These are phyloP conservation scores for Caenorhabditis uteleia DNA, from an alignment of 2,888 invertebrate species.

Conservation along the genomic window DNA sequence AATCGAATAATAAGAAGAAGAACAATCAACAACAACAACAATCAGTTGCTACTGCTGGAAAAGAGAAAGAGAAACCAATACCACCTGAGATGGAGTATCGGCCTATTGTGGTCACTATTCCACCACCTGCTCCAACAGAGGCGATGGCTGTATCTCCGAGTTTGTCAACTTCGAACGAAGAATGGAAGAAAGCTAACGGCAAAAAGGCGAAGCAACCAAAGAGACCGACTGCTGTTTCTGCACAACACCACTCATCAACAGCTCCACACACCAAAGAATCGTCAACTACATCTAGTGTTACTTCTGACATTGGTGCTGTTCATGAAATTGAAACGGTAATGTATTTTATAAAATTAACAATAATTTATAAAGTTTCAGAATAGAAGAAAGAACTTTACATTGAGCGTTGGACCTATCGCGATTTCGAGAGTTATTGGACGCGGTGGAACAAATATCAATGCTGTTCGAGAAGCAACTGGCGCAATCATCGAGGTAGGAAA, in stretches of 20 bases:
- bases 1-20: too few species aligned
- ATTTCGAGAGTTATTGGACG: conserved; percentile 96
- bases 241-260: conserved; percentile 16
- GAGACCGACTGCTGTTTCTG: conserved; percentile 3
- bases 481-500: conserved; percentile 82
- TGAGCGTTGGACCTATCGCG: conserved; percentile 89
- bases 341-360: background rate
- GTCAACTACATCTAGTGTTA: conserved; percentile 15
- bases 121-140: conserved; percentile 11
- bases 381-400: conserved; percentile 77
- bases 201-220: conserved; percentile 32
- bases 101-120: conserved; percentile 20
- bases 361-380: conserved; percentile 12
- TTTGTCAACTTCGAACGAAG: conserved; percentile 35
- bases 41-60: too few species aligned
- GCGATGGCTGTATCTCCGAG: conserved; percentile 15
- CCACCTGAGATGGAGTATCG: conserved; percentile 10
- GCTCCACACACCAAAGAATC: conserved; percentile 15
- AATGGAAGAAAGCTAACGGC: conserved; percentile 48
- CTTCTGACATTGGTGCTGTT: background rate
- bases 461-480: conserved; percentile 92
- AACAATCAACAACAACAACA: too few species aligned
- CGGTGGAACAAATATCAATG: conserved; percentile 95
- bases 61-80: too few species aligned
- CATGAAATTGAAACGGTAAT: conserved; percentile 44